Evolutionary conservation across 2,113 vertebrate genomes (phyloP).

Genomic region (Calonectris borealis): DNA sequence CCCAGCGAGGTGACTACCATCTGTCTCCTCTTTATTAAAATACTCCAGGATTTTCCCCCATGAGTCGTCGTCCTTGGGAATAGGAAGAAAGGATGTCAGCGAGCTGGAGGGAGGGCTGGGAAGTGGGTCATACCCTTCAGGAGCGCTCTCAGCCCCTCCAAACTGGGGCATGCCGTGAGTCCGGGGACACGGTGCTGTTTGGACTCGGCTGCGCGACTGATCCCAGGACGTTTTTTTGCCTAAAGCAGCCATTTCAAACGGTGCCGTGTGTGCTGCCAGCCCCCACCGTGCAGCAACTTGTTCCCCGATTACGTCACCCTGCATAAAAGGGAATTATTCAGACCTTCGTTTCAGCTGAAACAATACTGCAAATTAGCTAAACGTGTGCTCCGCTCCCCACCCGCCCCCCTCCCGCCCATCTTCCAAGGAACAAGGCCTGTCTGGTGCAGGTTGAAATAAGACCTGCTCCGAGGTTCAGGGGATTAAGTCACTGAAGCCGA

Average conservation of each 20-base stretch:
- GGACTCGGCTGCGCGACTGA: background rate
- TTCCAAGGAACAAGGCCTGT: background rate
- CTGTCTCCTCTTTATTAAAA: constrained; percentile 51
- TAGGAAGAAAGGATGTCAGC: constrained; percentile 36
- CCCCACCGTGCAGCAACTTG: constrained; percentile 24
- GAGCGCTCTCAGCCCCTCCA: constrained; percentile 14
- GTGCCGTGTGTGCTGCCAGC: background rate
- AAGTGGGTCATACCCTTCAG: constrained; percentile 56
- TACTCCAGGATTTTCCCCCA: constrained; percentile 38
- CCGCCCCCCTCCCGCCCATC: background rate
- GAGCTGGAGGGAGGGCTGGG: constrained; percentile 17
- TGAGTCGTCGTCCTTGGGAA: constrained; percentile 12
- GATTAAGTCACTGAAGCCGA: background rate
- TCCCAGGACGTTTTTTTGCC: background rate
- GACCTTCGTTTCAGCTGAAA: constrained; percentile 58
- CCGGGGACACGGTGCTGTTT: background rate
- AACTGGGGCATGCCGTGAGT: constrained; percentile 4
- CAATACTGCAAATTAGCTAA: constrained; percentile 53
- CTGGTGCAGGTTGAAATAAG: background rate
- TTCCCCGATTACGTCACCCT: constrained; percentile 49
- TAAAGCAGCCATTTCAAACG: background rate
- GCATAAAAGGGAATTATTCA: constrained; percentile 63
- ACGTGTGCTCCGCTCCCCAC: background rate
- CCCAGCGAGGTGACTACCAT: constrained; percentile 36
- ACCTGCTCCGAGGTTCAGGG: background rate